Conservation (phyloP, 2,888 invertebrate species). For the Pristionchus exspectatus region DNA sequence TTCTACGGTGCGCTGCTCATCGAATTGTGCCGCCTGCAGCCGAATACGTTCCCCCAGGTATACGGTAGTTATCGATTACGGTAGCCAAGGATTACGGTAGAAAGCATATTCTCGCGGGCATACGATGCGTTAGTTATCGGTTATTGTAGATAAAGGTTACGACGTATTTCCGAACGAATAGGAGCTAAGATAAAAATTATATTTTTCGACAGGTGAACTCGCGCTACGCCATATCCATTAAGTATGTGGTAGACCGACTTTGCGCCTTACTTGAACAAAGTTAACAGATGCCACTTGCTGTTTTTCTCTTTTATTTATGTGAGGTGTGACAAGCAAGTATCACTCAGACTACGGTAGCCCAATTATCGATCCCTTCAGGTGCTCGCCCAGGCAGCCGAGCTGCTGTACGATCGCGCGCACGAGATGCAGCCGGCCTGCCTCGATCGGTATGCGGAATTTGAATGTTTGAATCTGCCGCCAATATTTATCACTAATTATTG, state of each 20-base stretch:
- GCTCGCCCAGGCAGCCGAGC: slow-evolving; percentile 96
- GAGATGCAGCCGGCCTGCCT: slow-evolving; percentile 97
- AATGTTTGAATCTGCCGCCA: not conserved
- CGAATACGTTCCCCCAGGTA: slow-evolving; percentile 95
- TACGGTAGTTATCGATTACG: slow-evolving; percentile 7
- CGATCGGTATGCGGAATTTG: slow-evolving; percentile 85
- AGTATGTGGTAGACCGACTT: no score
- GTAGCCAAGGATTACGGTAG: not conserved
- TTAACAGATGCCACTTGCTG: no score
- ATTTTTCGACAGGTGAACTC: no score
- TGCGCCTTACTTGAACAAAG: no score
- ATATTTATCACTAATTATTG: not conserved
- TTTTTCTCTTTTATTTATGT: no score
- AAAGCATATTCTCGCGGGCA: no score
- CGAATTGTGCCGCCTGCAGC: slow-evolving; percentile 96
- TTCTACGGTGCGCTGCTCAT: slow-evolving; percentile 91
- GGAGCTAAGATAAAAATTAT: no score
- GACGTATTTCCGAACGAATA: no score
- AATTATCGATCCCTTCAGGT: slow-evolving; percentile 57
- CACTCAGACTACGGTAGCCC: not conserved
- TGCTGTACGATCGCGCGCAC: slow-evolving; percentile 95
- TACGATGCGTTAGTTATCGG: not conserved
- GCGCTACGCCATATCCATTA: not conserved
- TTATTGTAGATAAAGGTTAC: not conserved
- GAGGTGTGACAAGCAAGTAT: no score